Evolutionary conservation across 2,888 invertebrate species (phyloP).

Genomic region (Arrhopalites spinosus): DNA sequence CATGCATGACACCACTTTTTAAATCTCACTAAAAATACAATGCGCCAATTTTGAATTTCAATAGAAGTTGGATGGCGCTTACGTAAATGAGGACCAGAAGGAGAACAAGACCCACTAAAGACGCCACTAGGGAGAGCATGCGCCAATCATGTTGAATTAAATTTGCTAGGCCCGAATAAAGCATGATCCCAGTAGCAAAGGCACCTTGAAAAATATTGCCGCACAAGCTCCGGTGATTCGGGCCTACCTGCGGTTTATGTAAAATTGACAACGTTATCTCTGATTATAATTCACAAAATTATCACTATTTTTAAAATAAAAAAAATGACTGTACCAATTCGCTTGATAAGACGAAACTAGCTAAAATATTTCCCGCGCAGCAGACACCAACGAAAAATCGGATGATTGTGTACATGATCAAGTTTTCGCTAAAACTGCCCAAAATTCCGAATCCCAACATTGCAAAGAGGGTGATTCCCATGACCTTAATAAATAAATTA

Average conservation of each 20-base stretch:
- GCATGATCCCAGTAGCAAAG: conserved; percentile 56
- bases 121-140: conserved; percentile 47
- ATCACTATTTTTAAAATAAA: no score
- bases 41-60: no score
- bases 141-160: conserved; percentile 53
- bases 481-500: conserved; percentile 27
- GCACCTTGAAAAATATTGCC: conserved; percentile 55
- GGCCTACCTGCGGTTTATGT: no score
- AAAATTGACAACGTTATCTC: no score
- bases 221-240: conserved; percentile 50
- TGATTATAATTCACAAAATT: no score
- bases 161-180: conserved; percentile 53
- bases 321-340: no score
- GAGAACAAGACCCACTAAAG: conserved; percentile 48
- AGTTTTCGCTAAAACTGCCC: conserved; percentile 51
- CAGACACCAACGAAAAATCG: conserved; percentile 39
- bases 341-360: conserved; percentile 52
- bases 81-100: conserved; percentile 54
- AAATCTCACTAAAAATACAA: no score
- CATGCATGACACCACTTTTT: no score
- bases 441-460: conserved; percentile 52
- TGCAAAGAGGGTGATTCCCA: conserved; percentile 53
- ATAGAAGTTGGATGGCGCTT: no score
- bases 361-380: conserved; percentile 51
- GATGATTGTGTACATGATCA: conserved; percentile 40